phyloP scores from a whole-genome alignment of 2,797 vertebrate genomes.

The Acomys russatus region DNA sequence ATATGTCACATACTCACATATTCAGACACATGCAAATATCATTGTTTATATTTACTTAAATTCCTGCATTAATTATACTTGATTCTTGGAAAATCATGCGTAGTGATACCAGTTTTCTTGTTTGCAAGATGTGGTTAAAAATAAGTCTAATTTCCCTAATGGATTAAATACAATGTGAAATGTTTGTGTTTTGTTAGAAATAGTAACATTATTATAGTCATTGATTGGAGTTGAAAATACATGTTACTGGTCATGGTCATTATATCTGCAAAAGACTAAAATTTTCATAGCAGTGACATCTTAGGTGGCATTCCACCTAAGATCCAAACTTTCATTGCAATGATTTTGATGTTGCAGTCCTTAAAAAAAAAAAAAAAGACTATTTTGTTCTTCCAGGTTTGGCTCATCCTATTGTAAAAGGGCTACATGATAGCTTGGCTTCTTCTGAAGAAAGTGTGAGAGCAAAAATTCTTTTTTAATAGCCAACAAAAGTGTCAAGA shows the following conservation, averaged over 20 bases:
- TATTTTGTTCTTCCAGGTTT: conserved; percentile 5
- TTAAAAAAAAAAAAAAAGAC: neutral
- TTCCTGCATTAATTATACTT: conserved; percentile 43
- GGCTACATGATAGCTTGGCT: neutral
- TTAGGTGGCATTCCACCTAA: conserved; percentile 40
- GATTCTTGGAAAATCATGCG: conserved; percentile 56
- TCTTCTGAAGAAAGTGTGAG: neutral
- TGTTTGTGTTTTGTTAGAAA: conserved; percentile 54
- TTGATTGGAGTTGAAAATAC: conserved; percentile 10
- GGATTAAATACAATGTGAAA: conserved; percentile 56
- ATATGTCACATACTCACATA: conserved; percentile 23
- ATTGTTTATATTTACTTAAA: conserved; percentile 61
- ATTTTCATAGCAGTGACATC: neutral
- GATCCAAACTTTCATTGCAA: conserved; percentile 8
- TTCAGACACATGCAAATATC: conserved; percentile 15
- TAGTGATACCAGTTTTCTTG: conserved; percentile 14
- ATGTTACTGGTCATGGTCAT: conserved; percentile 22
- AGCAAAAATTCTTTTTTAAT: conserved; percentile 31
- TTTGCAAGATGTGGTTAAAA: conserved; percentile 56
- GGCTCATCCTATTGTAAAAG: neutral
- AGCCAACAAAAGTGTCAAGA: conserved; percentile 17
- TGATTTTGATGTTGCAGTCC: neutral
- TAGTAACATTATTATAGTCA: conserved; percentile 27
- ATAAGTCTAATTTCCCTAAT: conserved; percentile 53
- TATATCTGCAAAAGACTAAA: neutral